Evolutionary conservation across 2,888 invertebrate genomes (phyloP).

Genomic region (Podotricha telesiphe): DNA sequence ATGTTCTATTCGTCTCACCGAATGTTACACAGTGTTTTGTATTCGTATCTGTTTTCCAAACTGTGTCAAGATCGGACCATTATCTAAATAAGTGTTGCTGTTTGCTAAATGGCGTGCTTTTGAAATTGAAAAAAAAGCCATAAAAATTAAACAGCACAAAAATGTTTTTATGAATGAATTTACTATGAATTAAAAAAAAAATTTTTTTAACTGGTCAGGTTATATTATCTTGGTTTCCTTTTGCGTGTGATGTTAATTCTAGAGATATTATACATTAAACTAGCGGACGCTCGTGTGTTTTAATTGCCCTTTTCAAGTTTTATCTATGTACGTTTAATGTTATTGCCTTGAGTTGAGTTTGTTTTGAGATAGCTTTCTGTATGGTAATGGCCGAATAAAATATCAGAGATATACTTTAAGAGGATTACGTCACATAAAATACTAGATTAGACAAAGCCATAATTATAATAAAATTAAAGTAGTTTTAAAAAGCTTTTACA

Average conservation of each 20-base stretch:
- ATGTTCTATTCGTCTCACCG: conserved; percentile 66
- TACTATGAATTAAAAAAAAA: too few relatives aligned
- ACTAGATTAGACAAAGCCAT: not conserved
- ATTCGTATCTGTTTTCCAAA: conserved; percentile 71
- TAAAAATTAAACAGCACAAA: conserved; percentile 52
- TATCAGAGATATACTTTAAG: not conserved
- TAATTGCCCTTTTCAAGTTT: conserved; percentile 16
- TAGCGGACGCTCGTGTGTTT: conserved; percentile 29
- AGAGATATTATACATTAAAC: conserved; percentile 24
- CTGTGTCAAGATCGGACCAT: conserved; percentile 77
- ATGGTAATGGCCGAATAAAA: conserved; percentile 3
- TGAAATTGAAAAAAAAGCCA: conserved; percentile 57
- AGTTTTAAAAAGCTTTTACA: not conserved
- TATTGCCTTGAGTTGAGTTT: conserved; percentile 20
- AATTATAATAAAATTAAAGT: not conserved
- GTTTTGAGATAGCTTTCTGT: conserved; percentile 23
- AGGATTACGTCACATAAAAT: conserved; percentile 11
- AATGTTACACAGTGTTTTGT: conserved; percentile 65
- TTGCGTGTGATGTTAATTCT: conserved; percentile 46
- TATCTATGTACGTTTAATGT: conserved; percentile 25
- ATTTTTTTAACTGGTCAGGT: conserved; percentile 45
- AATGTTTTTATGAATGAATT: too few relatives aligned
- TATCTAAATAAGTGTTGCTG: conserved; percentile 62
- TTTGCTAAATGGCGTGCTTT: conserved; percentile 56
- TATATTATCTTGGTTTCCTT: conserved; percentile 50